Percentiles rank a stretch among this genome's conserved stretches.
Conservation (phyloP, 2,888 invertebrate species). For the Ectemnius lituratus region DNA sequence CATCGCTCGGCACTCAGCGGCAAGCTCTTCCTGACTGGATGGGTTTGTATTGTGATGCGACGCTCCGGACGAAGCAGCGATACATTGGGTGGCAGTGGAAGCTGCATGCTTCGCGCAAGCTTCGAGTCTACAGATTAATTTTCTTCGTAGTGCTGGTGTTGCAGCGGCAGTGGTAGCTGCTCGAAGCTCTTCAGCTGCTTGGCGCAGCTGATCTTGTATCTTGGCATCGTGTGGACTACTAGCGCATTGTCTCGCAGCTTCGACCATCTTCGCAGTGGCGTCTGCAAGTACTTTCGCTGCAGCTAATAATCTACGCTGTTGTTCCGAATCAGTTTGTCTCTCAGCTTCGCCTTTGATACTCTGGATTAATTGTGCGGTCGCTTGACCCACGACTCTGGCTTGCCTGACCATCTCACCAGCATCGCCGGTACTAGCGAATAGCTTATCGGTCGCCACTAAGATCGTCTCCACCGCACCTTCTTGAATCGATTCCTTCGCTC, state of each 20-base stretch:
- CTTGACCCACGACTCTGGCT: conserved; percentile 93
- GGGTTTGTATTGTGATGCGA: conserved; percentile 86
- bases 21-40: conserved; percentile 85
- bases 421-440: conserved; percentile 91
- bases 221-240: conserved; percentile 89
- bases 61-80: conserved; percentile 92
- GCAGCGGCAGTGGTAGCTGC: conserved; percentile 94
- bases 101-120: conserved; percentile 90
- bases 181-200: conserved; percentile 95
- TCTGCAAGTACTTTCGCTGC: conserved; percentile 97
- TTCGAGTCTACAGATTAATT: conserved; percentile 80
- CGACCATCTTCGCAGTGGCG: conserved; percentile 97
- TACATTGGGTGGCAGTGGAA: conserved; percentile 93
- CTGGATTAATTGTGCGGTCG: conserved; percentile 95
- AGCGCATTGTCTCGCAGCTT: conserved; percentile 96
- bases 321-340: conserved; percentile 89
- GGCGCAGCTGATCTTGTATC: conserved; percentile 90
- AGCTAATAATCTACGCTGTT: conserved; percentile 92
- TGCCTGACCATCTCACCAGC: conserved; percentile 96
- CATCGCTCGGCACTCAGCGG: conserved; percentile 86
- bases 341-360: conserved; percentile 97
- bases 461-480: conserved; percentile 92
- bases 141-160: conserved; percentile 86
- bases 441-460: conserved; percentile 91
- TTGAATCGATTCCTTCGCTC: conserved; percentile 83